Evolutionary conservation across 2,888 invertebrate species (phyloP).

Genomic region (Lampropteryx suffumata): DNA sequence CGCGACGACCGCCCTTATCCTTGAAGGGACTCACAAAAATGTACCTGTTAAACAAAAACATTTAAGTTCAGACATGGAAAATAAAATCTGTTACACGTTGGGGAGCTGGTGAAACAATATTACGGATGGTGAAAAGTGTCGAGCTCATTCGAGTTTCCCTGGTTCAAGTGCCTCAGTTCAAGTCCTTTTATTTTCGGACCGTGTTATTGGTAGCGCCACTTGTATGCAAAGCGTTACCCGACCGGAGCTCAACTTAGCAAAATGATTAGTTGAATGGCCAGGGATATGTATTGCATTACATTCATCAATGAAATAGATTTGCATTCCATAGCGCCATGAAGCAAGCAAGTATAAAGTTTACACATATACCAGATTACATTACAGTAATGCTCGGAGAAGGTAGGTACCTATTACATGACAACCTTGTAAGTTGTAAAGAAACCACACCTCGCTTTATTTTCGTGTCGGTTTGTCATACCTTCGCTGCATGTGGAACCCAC

Average conservation of each 20-base stretch:
- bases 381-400: slow-evolving; percentile 8
- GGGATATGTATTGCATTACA: background rate
- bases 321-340: slow-evolving; percentile 1
- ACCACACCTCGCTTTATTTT: slow-evolving; percentile 7
- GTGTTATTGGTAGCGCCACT: no score
- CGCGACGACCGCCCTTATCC: slow-evolving; percentile 88
- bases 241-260: no score
- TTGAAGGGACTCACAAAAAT: slow-evolving; percentile 90
- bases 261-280: no score
- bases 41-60: slow-evolving; percentile 80
- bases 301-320: slow-evolving; percentile 3
- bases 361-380: slow-evolving; percentile 6
- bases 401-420: background rate
- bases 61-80: no score
- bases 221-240: no score
- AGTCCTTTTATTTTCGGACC: no score
- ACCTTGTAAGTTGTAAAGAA: slow-evolving; percentile 13
- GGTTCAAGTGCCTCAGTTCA: no score
- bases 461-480: background rate
- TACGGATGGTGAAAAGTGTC: no score
- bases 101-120: no score
- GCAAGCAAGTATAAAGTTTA: slow-evolving; percentile 5
- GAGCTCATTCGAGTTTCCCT: no score
- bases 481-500: background rate
- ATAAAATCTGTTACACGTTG: no score